Base-by-base conservation (phyloP, 2,888 invertebrate genomes). In the Hydrotaea cyrtoneurina region DNA sequence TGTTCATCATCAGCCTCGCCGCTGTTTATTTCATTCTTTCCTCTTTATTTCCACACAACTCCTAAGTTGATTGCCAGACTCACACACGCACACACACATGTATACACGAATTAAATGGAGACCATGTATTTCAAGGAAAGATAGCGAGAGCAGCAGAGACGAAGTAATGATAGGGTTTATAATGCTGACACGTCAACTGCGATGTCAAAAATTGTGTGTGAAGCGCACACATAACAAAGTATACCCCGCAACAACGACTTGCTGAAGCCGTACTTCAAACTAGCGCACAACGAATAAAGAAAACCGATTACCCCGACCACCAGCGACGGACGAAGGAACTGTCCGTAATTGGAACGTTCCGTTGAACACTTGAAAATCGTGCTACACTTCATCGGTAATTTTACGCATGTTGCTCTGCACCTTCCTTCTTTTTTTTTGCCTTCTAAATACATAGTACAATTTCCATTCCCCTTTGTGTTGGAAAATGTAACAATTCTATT, bases 171-270 rank as follows among this genome's bases (percentile, higher is more conserved):
- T 79, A 77, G 85, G 79, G 82, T 85, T 82, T 74, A 85, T 85
- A 79, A 82, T 75, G 82, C 85, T 82, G 85, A 85, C 85, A 85
- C 85, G 69, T 77, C 85, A 85, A 82, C 59, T 82, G 82, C 39
- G 76, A 80, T 53, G 64, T 74, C 43, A 66, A 81, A 31, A 75
- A 76, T 8, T 69, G 43, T n/a, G n/a, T 62, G 64, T 36, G 59
- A 59, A 59, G 13, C 17, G 23, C 62, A 62, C 62, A 62, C 36
- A 36, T 17, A 19, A 36, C 36, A 4, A 57, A 23, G 23, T 1
- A 59, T 26, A 43, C 19, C 4, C 23, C 57, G 21, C 19, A 55
- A 21, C 55, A 55, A 55, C 55, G 23, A 55, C 5, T 39, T 19
- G 55, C 10, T 15, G 5, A 19, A 55, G 8, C 55, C 13, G 4